Percentiles rank a stretch among this genome's conserved stretches.
These are phyloP conservation scores for Cylloceria caligata DNA, from an alignment of 2,888 invertebrate genomes.

Conservation along the genomic window DNA sequence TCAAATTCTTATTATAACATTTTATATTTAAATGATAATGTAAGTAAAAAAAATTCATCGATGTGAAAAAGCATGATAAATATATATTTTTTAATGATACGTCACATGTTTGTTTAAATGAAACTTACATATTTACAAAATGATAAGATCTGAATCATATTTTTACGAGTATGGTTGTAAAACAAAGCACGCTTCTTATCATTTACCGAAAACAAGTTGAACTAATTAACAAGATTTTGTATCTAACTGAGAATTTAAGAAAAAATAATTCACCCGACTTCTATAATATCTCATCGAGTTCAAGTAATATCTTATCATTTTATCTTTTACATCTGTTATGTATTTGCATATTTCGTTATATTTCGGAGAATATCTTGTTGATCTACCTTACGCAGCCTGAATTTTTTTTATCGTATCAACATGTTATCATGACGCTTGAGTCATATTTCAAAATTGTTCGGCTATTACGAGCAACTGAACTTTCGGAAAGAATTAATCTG, in stretches of 20 bases:
- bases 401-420: conserved; percentile 7
- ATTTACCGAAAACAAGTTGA: neutral
- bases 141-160: too few relatives aligned
- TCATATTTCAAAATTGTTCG: conserved; percentile 6
- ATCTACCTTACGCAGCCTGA: neutral
- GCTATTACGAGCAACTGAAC: neutral
- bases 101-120: too few relatives aligned
- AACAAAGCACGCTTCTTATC: neutral
- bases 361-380: neutral
- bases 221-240: neutral
- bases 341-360: neutral
- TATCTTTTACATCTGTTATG: neutral
- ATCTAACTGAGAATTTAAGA: too few relatives aligned
- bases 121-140: too few relatives aligned
- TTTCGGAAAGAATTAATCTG: conserved; percentile 13
- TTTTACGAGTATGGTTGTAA: neutral
- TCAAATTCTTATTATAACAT: too few relatives aligned
- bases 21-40: too few relatives aligned
- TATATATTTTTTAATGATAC: too few relatives aligned
- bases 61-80: too few relatives aligned
- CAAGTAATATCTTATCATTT: neutral
- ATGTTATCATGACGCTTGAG: neutral
- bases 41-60: too few relatives aligned
- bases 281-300: too few relatives aligned
- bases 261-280: too few relatives aligned